Base-by-base conservation (phyloP, 1,140 invertebrate genomes). In the Anastrepha obliqua region DNA sequence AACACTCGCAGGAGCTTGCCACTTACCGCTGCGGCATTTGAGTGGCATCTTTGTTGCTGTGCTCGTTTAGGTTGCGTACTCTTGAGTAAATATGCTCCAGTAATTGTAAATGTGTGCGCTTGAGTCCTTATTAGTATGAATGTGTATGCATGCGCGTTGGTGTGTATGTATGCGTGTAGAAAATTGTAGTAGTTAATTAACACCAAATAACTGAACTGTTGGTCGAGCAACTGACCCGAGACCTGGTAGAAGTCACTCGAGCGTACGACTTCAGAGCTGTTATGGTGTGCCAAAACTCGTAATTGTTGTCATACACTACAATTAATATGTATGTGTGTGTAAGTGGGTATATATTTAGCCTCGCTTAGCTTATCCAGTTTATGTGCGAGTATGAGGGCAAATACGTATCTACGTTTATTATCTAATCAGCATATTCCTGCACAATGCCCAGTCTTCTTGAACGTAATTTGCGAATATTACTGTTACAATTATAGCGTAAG, bases 111-210 rank as follows among this genome's bases (percentile, higher is more conserved):
- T 74, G 67, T 47, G 39, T 17, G 17, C 67, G 42, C 65, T 13
- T 39, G 8, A 62, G 60, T 62, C 29, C 29, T 29, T 29, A 62
- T 62, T 62, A 62, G 13, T 17, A 1, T 62, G 60, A 39, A n/a
- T 42, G 17, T 42, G 39, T 29, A 42, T 20, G 20, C 29, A 74
- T 74, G 13, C n/a, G 42, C 20, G 17, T 3, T 55, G 17, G 20
- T 58, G n/a, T 81, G 74, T 9, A 17, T 55, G 47, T 20, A 81
- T 81, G 44, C n/a, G 47, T n/a, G 47, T 55, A 55, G 74, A 81
- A 81, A 51, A 55, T 58, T 81, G 74, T 81, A 55, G 47, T 47
- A 81, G 74, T 81, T 81, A 81, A 81, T 81, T 81, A 81, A 81
- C 74, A 81, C 74, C 47, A 81, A 17, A 81, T 81, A 29, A 51